Percentiles rank a stretch among this genome's conserved stretches.
phyloP scores from a whole-genome alignment of 2,888 invertebrate genomes.

The Adelognathus sp. region DNA sequence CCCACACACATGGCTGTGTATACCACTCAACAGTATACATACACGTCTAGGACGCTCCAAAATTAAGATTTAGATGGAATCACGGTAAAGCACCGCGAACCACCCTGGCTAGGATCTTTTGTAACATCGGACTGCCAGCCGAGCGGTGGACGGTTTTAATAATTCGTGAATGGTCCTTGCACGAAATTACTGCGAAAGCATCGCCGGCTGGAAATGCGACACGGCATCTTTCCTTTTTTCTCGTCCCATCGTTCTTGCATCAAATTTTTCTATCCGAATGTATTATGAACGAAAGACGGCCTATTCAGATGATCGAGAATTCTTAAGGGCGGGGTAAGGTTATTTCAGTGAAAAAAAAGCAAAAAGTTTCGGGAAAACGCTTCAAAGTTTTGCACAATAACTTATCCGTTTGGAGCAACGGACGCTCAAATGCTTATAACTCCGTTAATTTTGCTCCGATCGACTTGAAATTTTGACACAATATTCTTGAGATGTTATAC shows the following conservation, averaged over 20 bases:
- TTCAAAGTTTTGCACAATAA: too few species aligned
- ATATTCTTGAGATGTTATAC: too few species aligned
- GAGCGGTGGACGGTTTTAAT: constrained; percentile 65
- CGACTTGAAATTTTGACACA: too few species aligned
- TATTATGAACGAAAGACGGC: too few species aligned
- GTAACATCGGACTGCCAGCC: constrained; percentile 33
- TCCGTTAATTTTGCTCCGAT: too few species aligned
- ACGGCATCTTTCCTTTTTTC: neutral
- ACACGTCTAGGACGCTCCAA: constrained; percentile 69
- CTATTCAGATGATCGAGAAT: too few species aligned
- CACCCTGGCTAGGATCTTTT: constrained; percentile 39
- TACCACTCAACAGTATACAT: constrained; percentile 49
- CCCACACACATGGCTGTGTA: neutral
- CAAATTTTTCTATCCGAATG: too few species aligned
- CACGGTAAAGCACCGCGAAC: constrained; percentile 69
- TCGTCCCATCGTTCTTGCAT: neutral
- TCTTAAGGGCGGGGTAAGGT: too few species aligned
- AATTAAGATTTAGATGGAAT: constrained; percentile 79
- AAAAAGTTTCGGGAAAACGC: too few species aligned
- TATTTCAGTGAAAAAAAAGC: too few species aligned
- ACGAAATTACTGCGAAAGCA: constrained; percentile 34
- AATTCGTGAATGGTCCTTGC: constrained; percentile 58
- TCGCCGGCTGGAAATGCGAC: neutral
- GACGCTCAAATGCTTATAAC: too few species aligned
- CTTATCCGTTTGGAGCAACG: too few species aligned